Conservation (phyloP, 2,888 invertebrate genomes). For the Listrodromus nycthemerus region DNA sequence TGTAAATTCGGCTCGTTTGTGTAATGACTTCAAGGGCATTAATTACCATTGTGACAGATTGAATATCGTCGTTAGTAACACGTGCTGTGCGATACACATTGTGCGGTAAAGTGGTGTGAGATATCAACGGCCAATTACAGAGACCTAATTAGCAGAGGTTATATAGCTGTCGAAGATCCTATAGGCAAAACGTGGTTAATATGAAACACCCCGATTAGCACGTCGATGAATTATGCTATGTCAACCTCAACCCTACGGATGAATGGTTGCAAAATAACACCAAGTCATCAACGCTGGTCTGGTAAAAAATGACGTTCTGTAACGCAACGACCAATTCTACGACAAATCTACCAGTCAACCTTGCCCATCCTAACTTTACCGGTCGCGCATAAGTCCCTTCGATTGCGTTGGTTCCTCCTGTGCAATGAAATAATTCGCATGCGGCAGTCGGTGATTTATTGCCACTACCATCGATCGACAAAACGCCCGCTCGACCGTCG, state of each 20-base stretch:
- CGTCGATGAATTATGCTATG: no score
- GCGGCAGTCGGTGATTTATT: slow-evolving; percentile 24
- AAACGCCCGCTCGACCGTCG: not conserved
- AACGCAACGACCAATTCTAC: no score
- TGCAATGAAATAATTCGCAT: slow-evolving; percentile 22
- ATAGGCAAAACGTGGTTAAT: not conserved
- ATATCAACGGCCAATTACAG: slow-evolving; percentile 35
- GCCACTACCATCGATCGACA: not conserved
- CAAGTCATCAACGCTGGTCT: no score
- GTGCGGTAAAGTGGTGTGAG: not conserved
- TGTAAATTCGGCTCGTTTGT: slow-evolving; percentile 7
- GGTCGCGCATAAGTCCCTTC: not conserved
- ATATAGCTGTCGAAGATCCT: not conserved
- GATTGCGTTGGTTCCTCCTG: not conserved
- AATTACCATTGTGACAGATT: slow-evolving; percentile 28
- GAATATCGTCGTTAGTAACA: slow-evolving; percentile 1
- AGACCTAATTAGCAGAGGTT: slow-evolving; percentile 31
- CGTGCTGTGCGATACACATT: not conserved
- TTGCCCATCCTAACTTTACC: no score
- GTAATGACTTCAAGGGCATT: slow-evolving; percentile 14
- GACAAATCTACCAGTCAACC: no score
- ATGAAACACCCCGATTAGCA: no score
- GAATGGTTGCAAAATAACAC: no score
- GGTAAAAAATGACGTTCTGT: no score
- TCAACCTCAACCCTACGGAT: no score